These are phyloP conservation scores for Tinamus guttatus DNA, from an alignment of 2,113 vertebrate genomes.

Conservation along the genomic window DNA sequence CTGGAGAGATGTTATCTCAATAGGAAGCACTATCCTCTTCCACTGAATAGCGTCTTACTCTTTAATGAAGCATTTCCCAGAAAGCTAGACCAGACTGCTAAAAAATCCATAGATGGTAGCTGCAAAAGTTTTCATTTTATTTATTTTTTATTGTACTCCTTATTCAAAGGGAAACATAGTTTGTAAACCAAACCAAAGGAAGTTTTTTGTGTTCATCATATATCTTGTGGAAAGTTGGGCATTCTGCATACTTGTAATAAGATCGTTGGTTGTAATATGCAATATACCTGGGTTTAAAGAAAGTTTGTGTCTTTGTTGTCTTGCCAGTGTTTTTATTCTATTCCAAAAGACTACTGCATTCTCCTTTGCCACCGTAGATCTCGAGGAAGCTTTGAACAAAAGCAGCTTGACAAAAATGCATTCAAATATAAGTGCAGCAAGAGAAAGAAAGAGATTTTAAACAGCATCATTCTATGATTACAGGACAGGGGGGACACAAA, in stretches of 20 bases:
- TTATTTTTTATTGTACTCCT: background rate
- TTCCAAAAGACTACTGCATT: background rate
- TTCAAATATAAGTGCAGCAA: background rate
- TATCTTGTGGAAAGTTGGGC: background rate
- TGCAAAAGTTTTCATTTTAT: background rate
- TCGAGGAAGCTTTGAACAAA: background rate
- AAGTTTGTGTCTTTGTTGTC: conserved; percentile 31
- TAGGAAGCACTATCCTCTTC: background rate
- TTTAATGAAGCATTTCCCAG: background rate
- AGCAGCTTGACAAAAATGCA: background rate
- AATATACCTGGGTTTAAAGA: conserved; percentile 19
- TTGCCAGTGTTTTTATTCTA: background rate
- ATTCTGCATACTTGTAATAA: background rate
- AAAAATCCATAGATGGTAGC: background rate
- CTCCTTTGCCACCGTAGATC: background rate
- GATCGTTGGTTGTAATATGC: background rate
- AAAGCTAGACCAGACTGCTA: background rate
- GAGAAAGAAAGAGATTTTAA: background rate
- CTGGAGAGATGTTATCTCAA: fast-evolving
- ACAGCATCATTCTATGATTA: background rate
- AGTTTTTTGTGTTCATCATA: background rate
- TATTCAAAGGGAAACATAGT: background rate
- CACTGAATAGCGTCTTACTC: background rate
- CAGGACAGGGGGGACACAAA: background rate
- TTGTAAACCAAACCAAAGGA: background rate